Evolutionary conservation across 2,888 invertebrate genomes (phyloP).

Genomic region (Seladonia tumulorum): DNA sequence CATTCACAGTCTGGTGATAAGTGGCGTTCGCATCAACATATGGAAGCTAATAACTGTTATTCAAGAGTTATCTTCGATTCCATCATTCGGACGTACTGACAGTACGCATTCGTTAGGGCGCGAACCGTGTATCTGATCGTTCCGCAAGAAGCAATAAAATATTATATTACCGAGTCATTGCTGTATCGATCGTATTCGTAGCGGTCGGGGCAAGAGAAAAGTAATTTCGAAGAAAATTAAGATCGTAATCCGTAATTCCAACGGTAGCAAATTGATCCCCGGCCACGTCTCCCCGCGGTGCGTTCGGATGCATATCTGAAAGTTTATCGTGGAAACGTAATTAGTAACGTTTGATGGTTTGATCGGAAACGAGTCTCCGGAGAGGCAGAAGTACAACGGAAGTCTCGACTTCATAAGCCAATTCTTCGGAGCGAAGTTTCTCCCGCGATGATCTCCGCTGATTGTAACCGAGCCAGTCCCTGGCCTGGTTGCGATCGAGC

Average conservation of each 20-base stretch:
- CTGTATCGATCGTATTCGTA: not conserved
- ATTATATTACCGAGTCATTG: not conserved
- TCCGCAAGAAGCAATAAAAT: not conserved
- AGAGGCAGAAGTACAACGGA: conserved; percentile 16
- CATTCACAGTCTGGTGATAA: not conserved
- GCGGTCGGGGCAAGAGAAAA: not conserved
- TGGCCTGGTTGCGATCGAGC: conserved; percentile 48
- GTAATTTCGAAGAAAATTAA: conserved; percentile 44
- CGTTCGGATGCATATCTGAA: conserved; percentile 5
- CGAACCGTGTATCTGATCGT: not conserved
- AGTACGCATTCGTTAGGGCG: not conserved
- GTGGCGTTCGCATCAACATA: not conserved
- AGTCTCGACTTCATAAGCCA: conserved; percentile 9
- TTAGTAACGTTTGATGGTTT: conserved; percentile 43
- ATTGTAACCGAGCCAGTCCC: conserved; percentile 6
- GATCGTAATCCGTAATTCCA: conserved; percentile 51
- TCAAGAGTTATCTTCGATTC: not conserved
- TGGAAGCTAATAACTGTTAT: not conserved
- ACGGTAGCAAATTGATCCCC: conserved; percentile 37
- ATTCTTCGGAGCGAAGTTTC: conserved; percentile 15
- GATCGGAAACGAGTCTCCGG: conserved; percentile 18
- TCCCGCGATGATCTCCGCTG: not conserved
- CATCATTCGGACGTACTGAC: not conserved
- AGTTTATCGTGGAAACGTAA: conserved; percentile 37
- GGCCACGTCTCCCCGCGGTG: not conserved